These are phyloP conservation scores for Nematopogon swammerdamellus DNA, from an alignment of 2,888 invertebrate species.

Conservation along the genomic window DNA sequence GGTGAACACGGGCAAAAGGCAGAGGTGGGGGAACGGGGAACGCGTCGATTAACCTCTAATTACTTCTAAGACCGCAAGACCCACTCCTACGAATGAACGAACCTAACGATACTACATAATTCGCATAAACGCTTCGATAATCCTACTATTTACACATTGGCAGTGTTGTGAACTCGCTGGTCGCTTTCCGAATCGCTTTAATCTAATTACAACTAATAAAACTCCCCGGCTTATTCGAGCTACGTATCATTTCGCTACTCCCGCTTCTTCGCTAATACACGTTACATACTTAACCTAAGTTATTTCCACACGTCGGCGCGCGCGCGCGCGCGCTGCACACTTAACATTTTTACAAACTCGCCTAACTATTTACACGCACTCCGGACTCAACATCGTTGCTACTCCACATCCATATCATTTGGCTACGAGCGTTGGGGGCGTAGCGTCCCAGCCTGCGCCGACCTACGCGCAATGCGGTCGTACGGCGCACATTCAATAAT, in stretches of 20 bases:
- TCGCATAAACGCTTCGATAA: background rate
- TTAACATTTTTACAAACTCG: background rate
- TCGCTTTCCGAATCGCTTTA: constrained; percentile 17
- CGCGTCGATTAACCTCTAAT: background rate
- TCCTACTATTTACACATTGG: constrained; percentile 44
- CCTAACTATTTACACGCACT: background rate
- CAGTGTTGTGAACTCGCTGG: constrained; percentile 48
- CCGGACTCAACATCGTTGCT: background rate
- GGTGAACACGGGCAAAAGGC: background rate
- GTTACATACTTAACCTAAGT: background rate
- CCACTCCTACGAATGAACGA: background rate
- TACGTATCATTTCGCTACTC: background rate
- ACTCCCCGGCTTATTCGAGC: background rate
- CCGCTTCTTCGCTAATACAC: too few relatives aligned
- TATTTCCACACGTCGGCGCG: background rate
- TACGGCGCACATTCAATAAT: background rate
- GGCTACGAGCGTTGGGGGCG: background rate
- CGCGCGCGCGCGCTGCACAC: background rate
- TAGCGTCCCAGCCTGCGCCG: background rate
- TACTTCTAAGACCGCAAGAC: background rate
- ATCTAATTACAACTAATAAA: background rate
- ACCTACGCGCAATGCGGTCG: too few relatives aligned
- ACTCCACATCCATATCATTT: background rate
- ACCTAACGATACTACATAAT: background rate
- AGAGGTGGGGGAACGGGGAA: background rate